These are phyloP conservation scores for Poeciliopsis presidionis DNA, from an alignment of 2,797 vertebrate genomes.

Conservation along the genomic window DNA sequence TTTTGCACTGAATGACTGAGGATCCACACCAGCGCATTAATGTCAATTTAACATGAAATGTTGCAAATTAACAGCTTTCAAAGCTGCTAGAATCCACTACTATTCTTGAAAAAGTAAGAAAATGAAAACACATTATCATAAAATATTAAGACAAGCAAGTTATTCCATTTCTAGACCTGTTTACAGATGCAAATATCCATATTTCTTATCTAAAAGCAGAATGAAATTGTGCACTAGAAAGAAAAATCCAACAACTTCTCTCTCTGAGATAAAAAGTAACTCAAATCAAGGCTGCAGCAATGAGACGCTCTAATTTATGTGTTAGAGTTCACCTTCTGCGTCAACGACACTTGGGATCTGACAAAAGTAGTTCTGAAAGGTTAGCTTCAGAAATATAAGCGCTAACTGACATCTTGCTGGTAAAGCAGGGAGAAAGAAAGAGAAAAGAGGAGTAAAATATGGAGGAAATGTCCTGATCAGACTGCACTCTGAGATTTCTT, in stretches of 20 bases:
- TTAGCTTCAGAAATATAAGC: slow-evolving; percentile 27
- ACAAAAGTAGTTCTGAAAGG: slow-evolving; percentile 39
- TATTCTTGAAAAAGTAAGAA: neutral
- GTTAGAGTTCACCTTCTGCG: slow-evolving; percentile 19
- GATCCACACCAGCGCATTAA: neutral
- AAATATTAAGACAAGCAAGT: neutral
- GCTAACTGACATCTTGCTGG: slow-evolving; percentile 32
- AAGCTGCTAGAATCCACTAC: neutral
- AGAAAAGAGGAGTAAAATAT: neutral
- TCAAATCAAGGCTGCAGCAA: slow-evolving; percentile 24
- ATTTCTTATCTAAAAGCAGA: neutral
- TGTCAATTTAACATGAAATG: neutral
- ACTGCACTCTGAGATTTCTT: slow-evolving; percentile 12
- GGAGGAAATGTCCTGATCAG: neutral
- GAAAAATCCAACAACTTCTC: slow-evolving; percentile 41
- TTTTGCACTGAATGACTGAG: too few relatives aligned
- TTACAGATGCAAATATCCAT: too few relatives aligned
- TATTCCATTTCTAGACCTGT: too few relatives aligned
- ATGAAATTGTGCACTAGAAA: neutral
- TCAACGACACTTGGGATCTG: slow-evolving; percentile 1
- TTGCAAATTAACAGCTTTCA: neutral
- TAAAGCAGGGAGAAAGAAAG: slow-evolving; percentile 2
- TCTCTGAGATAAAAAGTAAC: slow-evolving; percentile 54
- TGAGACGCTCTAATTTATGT: slow-evolving; percentile 45
- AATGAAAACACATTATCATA: neutral